Evolutionary conservation across 2,113 vertebrate genomes (phyloP).

Genomic region (Brachirus orientalis): DNA sequence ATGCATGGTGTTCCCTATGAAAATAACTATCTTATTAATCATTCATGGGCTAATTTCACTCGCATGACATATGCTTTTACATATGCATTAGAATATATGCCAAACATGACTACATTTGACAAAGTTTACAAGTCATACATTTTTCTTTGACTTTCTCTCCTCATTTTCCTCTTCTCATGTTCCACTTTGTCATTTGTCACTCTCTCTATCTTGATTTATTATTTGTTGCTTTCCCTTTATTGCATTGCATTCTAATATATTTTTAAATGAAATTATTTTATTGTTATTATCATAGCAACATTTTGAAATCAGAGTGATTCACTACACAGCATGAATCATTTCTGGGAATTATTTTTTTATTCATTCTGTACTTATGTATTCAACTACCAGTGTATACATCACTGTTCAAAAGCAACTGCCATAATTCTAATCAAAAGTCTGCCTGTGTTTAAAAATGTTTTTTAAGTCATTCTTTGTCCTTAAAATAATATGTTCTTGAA

Average conservation of each 20-base stretch:
- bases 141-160: slow-evolving; percentile 11
- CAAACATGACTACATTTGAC: slow-evolving; percentile 61
- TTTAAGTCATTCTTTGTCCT: too few species aligned
- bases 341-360: too few species aligned
- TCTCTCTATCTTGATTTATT: slow-evolving; percentile 2
- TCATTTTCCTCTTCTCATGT: neutral
- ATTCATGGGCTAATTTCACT: slow-evolving; percentile 74
- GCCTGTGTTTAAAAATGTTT: too few species aligned
- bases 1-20: slow-evolving; percentile 55
- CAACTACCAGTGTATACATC: too few species aligned
- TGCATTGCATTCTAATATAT: too few species aligned
- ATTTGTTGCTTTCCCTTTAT: neutral
- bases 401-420: too few species aligned
- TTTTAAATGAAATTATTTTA: too few species aligned
- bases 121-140: slow-evolving; percentile 50
- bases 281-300: too few species aligned
- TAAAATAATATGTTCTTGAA: neutral
- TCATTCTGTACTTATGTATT: too few species aligned
- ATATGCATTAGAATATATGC: slow-evolving; percentile 63
- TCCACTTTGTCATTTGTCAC: neutral
- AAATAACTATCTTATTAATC: slow-evolving; percentile 71
- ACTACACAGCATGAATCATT: too few species aligned
- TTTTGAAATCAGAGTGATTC: too few species aligned
- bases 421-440: too few species aligned
- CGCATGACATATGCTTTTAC: slow-evolving; percentile 73